A percentile compares a stretch with the other conserved stretches of the same genome.
Conservation (phyloP, 2,797 vertebrate species). For the Muscicapa striata region DNA sequence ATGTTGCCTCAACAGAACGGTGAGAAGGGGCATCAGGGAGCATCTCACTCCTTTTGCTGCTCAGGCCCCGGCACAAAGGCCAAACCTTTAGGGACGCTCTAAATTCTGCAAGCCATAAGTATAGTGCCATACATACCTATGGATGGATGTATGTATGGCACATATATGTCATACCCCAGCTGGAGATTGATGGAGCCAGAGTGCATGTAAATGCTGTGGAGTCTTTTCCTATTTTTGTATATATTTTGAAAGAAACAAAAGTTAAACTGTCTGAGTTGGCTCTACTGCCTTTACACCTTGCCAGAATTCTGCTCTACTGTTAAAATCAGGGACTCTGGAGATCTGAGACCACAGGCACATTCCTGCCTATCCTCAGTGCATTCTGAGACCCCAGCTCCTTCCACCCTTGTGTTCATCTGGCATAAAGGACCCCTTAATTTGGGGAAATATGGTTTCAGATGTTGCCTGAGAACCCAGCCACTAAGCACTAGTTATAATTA, state of each 20-base stretch:
- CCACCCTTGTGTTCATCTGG: neutral
- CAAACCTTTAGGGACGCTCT: slow-evolving; percentile 3
- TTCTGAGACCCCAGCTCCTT: neutral
- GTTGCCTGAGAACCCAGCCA: neutral
- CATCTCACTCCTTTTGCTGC: neutral
- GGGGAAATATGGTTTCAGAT: neutral
- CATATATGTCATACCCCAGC: neutral
- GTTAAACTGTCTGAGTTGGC: neutral
- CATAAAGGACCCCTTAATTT: neutral
- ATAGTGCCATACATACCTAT: neutral
- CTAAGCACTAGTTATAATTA: neutral
- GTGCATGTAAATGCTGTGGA: neutral
- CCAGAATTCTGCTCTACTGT: neutral
- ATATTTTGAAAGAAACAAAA: neutral
- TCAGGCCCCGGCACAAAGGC: neutral
- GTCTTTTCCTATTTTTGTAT: neutral
- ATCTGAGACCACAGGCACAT: neutral
- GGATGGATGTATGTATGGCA: neutral
- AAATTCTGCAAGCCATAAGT: slow-evolving; percentile 43
- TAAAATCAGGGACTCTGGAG: neutral
- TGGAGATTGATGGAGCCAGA: neutral
- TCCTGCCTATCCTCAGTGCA: neutral
- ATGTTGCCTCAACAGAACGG: slow-evolving; percentile 57
- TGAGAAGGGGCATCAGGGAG: slow-evolving; percentile 45
- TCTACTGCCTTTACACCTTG: neutral